Evolutionary conservation across 2,888 invertebrate genomes (phyloP), one percentile per base, ranked within the genome.

Genomic region (Oxystoma pomonae): DNA sequence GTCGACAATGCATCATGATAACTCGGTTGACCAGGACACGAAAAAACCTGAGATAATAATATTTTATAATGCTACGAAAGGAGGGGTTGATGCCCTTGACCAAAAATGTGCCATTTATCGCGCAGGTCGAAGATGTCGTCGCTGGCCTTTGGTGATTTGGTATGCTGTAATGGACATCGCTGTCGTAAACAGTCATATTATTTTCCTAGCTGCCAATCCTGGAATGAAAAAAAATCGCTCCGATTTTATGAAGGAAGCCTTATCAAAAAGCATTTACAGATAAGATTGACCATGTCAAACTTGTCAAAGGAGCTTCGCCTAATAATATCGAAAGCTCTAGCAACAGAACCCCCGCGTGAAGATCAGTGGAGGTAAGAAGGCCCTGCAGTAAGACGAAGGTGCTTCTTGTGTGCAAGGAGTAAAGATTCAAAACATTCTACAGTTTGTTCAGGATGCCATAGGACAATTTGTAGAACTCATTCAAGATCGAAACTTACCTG

Each of bases 1-100:
- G 18, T 56, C 57, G 19, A 56, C 57, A 17, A 56, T 72, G 18
- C n/a, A n/a, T n/a, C n/a, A n/a, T n/a, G n/a, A n/a, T n/a, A n/a
- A n/a, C n/a, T n/a, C n/a, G n/a, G n/a, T n/a, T n/a, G n/a, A n/a
- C n/a, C n/a, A n/a, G n/a, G n/a, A n/a, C n/a, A n/a, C n/a, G n/a
- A n/a, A n/a, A n/a, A n/a, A n/a, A n/a, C n/a, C n/a, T n/a, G n/a
- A n/a, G n/a, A n/a, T n/a, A n/a, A n/a, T n/a, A n/a, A 22, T 57
- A 21, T 72, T 63, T 51, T 72, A 73, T 59, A 72, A 72, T 63
- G 60, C 55, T 16, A 73, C 71, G 16, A 72, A 73, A 66, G 70
- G 67, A 60, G 68, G 68, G n/a, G 68, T 69, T 19, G 68, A 71
- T 62, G 56, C 64, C n/a, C 51, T 72, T 16, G 70, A 72, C 55